These are phyloP conservation scores for Bhutanitis thaidina DNA, from an alignment of 2,888 invertebrate species.

Conservation along the genomic window DNA sequence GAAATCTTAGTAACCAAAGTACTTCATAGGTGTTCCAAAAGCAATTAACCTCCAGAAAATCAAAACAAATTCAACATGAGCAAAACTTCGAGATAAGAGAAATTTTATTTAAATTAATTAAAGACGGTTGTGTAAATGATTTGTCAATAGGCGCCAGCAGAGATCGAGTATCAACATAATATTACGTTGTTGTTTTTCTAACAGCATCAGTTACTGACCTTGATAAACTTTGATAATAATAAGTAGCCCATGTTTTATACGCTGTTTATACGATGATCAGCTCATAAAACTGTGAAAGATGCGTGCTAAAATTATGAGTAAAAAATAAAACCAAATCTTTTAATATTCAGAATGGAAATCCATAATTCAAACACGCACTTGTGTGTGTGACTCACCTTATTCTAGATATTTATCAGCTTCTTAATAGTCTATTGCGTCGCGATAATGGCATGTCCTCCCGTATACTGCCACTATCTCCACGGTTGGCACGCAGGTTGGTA, in stretches of 20 bases:
- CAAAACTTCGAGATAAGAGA: conserved; percentile 21
- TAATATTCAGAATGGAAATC: background rate
- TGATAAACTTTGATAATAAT: conserved; percentile 60
- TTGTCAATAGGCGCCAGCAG: conserved; percentile 59
- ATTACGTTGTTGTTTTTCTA: conserved; percentile 56
- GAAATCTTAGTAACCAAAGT: background rate
- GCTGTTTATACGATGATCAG: conserved; percentile 47
- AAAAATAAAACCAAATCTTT: background rate
- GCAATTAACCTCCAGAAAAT: conserved; percentile 21
- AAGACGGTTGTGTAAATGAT: conserved; percentile 32
- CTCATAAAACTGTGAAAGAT: conserved; percentile 34
- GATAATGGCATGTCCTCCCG: too few species aligned
- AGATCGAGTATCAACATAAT: conserved; percentile 30
- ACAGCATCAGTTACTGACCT: conserved; percentile 57
- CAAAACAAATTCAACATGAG: conserved; percentile 26
- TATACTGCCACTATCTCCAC: too few species aligned
- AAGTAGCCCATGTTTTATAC: conserved; percentile 46
- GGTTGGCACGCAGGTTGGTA: too few species aligned
- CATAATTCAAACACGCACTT: background rate
- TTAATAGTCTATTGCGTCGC: background rate
- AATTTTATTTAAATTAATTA: conserved; percentile 39
- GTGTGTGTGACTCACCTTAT: background rate
- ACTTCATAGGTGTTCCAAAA: conserved; percentile 8
- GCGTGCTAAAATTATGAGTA: conserved; percentile 23
- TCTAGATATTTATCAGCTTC: background rate